Conservation (phyloP, 2,797 vertebrate species). For the Craterocephalus amniculus region DNA sequence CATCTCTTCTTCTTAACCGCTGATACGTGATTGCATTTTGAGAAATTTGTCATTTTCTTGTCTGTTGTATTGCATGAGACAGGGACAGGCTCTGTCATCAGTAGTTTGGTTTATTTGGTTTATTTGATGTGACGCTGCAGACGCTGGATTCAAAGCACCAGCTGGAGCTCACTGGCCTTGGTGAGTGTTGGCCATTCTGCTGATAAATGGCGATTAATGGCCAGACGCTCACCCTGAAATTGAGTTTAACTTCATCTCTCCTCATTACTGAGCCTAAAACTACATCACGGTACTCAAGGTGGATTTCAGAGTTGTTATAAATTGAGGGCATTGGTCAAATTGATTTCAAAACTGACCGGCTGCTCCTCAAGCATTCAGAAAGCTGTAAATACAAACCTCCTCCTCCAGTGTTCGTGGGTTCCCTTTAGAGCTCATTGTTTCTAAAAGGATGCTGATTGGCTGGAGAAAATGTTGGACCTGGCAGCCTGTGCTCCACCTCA, state of each 20-base stretch:
- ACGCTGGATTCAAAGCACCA: conserved; percentile 55
- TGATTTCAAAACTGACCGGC: conserved; percentile 52
- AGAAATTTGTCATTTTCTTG: conserved; percentile 23
- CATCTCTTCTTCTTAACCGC: conserved; percentile 16
- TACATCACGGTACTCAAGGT: conserved; percentile 31
- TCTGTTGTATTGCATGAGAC: conserved; percentile 20
- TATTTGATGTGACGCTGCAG: conserved; percentile 37
- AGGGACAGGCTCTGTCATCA: conserved; percentile 6
- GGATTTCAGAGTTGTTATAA: conserved; percentile 57
- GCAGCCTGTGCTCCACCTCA: background rate
- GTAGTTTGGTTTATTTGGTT: conserved; percentile 11
- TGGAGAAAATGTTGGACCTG: background rate
- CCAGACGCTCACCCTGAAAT: conserved; percentile 67
- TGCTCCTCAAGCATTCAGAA: conserved; percentile 52
- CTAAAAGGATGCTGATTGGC: conserved; percentile 27
- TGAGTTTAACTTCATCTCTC: conserved; percentile 57
- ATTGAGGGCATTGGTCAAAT: conserved; percentile 71
- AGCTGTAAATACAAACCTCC: conserved; percentile 35
- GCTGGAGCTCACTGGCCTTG: conserved; percentile 65
- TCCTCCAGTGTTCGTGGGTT: conserved; percentile 12
- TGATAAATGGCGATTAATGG: conserved; percentile 68
- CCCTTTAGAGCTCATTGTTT: conserved; percentile 33
- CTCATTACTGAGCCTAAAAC: conserved; percentile 54
- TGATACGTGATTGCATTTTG: conserved; percentile 17
- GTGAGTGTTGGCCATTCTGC: conserved; percentile 33